Conservation (phyloP, 2,888 invertebrate genomes). For the Entomobrya multifasciata region DNA sequence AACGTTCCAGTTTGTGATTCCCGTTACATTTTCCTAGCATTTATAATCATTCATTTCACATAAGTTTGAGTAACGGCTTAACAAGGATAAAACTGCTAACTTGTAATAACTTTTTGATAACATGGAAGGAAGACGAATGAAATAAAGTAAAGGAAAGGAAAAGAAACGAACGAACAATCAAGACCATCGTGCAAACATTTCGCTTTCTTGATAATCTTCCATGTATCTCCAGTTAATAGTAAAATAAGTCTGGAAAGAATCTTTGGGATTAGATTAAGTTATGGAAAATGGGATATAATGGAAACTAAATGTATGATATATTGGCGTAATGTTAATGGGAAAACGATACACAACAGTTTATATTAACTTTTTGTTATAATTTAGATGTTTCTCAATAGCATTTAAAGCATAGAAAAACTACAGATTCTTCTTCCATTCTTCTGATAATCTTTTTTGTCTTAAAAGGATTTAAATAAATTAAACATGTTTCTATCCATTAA, state of each 20-base stretch:
- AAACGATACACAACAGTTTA: too few species aligned
- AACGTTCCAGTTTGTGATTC: not conserved
- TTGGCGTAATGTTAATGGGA: too few species aligned
- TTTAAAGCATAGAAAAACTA: too few species aligned
- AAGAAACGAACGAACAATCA: not conserved
- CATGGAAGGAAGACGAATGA: not conserved
- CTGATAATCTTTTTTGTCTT: too few species aligned
- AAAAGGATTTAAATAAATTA: too few species aligned
- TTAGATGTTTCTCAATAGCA: too few species aligned
- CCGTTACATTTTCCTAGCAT: not conserved
- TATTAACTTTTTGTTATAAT: too few species aligned
- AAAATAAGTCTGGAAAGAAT: slow-evolving; percentile 9
- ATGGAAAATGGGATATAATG: not conserved
- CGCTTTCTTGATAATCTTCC: too few species aligned
- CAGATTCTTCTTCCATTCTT: too few species aligned
- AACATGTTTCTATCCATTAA: too few species aligned
- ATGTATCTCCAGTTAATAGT: slow-evolving; percentile 38
- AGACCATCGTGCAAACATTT: too few species aligned
- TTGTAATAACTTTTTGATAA: slow-evolving; percentile 1
- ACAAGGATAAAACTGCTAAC: slow-evolving; percentile 13
- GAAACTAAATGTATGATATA: too few species aligned
- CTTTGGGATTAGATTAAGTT: slow-evolving; percentile 15
- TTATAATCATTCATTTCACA: not conserved
- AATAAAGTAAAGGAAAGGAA: not conserved
- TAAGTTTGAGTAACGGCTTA: slow-evolving; percentile 15